Conservation (phyloP, 2,797 vertebrate species). For the Buceros bicornis region DNA sequence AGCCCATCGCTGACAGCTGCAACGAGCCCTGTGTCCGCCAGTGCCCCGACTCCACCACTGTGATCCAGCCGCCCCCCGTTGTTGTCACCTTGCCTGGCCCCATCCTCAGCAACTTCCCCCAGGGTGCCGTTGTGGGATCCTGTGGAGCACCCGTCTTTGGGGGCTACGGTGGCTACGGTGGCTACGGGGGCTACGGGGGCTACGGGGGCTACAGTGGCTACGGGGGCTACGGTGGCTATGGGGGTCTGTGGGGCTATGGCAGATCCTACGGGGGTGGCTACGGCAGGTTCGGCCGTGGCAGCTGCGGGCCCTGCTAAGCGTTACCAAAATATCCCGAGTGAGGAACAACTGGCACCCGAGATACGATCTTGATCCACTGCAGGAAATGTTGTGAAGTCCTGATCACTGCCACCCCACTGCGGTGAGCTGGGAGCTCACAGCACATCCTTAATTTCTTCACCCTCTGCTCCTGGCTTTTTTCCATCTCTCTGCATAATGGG, state of each 20-base stretch:
- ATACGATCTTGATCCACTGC: not conserved
- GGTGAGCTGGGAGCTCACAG: not conserved
- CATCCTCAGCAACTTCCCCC: conserved; percentile 27
- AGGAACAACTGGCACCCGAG: fast-evolving
- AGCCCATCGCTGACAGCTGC: not conserved
- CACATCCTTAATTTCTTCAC: not conserved
- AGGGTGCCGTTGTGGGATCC: not conserved
- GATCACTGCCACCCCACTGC: not conserved
- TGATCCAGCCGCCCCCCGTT: not conserved
- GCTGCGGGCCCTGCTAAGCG: not conserved
- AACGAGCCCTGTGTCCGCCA: not conserved
- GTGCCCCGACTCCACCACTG: not conserved
- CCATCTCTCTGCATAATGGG: not conserved
- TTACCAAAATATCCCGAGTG: fast-evolving
- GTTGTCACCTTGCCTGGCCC: not conserved
- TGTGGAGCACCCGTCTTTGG: not conserved
- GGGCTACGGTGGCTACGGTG: not conserved
- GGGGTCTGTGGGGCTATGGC: not conserved
- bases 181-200: not conserved
- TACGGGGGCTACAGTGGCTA: not conserved
- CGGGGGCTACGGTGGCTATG: not conserved
- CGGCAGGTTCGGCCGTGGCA: not conserved
- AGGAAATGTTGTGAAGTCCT: not conserved
- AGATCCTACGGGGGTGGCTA: not conserved
- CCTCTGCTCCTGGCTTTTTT: not conserved